Base-by-base conservation (phyloP, 2,888 invertebrate genomes). In the Ophioninae sp. region DNA sequence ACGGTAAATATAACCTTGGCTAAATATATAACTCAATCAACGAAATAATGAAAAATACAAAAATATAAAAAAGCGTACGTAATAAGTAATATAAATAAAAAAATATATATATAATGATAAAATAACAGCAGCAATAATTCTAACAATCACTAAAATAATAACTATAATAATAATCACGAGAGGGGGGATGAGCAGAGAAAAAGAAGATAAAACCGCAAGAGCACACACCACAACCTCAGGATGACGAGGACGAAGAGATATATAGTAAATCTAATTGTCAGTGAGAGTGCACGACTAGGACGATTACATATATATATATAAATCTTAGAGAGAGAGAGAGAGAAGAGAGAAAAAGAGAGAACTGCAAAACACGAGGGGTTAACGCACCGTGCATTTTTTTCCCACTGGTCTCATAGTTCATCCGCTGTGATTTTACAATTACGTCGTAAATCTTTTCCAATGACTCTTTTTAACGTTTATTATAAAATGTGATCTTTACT, bases 341-440 rank as follows among this genome's bases (percentile, higher is more conserved):
- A n/a, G n/a, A n/a, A n/a, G n/a, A n/a, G n/a, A n/a, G n/a, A n/a
- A n/a, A 44, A 13, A 44, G 44, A 50, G 57, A 59, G 37, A 23
- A 44, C 73, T 56, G 30, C 41, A 64, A 68, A 62, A 68, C 61
- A 78, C 67, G 30, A 62, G 39, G 44, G 83, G 79, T 82, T 79
- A 82, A 82, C 69, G 82, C 74, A 74, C 79, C 75, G 74, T 82
- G 50, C 20, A n/a, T 65, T 85, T 83, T 30, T 82, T 69, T 41
- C 64, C 44, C 65, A 50, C 17, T 50, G 41, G 50, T 69, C n/a
- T 56, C 50, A 83, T 50, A 37, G 39, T 77, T 72, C 61, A 39
- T 79, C 72, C 41, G 50, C 61, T 56, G 10, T n/a, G 17, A 23
- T 70, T 70, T 70, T 70, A 50, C 50, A 50, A 50, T 50, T 17